Conservation (phyloP, 2,797 vertebrate genomes). For the Pseudochromis fuscus region DNA sequence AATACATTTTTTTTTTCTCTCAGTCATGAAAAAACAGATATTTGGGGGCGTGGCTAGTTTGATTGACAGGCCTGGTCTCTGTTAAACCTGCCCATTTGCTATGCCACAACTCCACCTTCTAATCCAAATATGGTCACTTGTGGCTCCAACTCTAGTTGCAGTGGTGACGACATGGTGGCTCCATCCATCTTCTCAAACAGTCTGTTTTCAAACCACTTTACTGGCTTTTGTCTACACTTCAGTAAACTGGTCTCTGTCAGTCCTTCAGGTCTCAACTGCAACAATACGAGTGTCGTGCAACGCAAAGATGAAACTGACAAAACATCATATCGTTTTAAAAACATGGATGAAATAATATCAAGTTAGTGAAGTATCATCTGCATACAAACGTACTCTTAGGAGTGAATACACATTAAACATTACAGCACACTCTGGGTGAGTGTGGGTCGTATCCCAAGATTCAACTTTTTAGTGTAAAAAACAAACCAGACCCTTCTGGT, state of each 20-base stretch:
- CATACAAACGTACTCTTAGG: not conserved
- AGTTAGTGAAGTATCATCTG: not conserved
- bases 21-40: no score
- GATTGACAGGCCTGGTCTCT: no score
- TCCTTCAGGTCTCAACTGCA: not conserved
- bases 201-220: no score
- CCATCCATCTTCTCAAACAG: no score
- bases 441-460: constrained; percentile 9
- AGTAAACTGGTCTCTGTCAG: not conserved
- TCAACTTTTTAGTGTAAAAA: not conserved
- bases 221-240: not conserved
- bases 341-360: not conserved
- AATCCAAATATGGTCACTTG: no score
- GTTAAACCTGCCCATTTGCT: no score
- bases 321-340: not conserved
- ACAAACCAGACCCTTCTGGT: constrained; percentile 34
- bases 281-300: not conserved
- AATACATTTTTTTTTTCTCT: no score
- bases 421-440: not conserved
- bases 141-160: no score
- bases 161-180: no score
- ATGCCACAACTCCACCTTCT: no score
- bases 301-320: not conserved
- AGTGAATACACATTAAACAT: not conserved
- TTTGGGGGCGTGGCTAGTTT: no score